Evolutionary conservation across 1,140 invertebrate species (phyloP), one percentile per base, ranked within the genome.

Genomic region (Panagrolaimus sp.): DNA sequence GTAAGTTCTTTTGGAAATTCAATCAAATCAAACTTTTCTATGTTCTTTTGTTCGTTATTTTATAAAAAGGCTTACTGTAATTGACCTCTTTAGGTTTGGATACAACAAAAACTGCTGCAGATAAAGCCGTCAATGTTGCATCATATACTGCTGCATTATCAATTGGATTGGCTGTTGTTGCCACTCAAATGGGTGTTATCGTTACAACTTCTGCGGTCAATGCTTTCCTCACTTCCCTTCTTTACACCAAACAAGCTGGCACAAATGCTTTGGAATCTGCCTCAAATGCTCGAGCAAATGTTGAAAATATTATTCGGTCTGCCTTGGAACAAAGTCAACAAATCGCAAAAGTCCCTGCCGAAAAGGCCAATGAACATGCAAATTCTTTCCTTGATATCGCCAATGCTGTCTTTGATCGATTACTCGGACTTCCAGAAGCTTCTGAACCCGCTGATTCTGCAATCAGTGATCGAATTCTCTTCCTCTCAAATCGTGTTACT

Each of bases 321-420:
- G 67, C 71, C 15, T 71, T 73, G 12, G 58, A 62, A 7, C 43
- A 43, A 24, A 63, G 73, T 14, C 44, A 69, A 38, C 43, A 73
- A 24, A n/a, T 73, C 12, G 72, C 64, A 8, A 76, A 73, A 46
- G 69, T 73, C 38, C 72, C 71, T 5, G 48, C 67, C 1, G 58
- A 48, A 28, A 75, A 73, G 38, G 12, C 58, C 43, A 65, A 32
- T 63, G 72, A 67, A 26, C 72, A 73, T 63, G 72, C 72, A 24
- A 73, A 73, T 64, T 55, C 65, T 15, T 69, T 75, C 44, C 45
- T 73, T 28, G 73, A 73, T 44, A 44, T 74, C 6, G 32, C 66
- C 14, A 75, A 74, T 45, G 46, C 65, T 17, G 48, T 75, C 1
- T 73, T 66, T 55, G 73, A 73, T 17, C 71, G 65, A 1, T 17